phyloP scores from a whole-genome alignment of 2,888 invertebrate genomes.

The Cyclophora albipunctata region DNA sequence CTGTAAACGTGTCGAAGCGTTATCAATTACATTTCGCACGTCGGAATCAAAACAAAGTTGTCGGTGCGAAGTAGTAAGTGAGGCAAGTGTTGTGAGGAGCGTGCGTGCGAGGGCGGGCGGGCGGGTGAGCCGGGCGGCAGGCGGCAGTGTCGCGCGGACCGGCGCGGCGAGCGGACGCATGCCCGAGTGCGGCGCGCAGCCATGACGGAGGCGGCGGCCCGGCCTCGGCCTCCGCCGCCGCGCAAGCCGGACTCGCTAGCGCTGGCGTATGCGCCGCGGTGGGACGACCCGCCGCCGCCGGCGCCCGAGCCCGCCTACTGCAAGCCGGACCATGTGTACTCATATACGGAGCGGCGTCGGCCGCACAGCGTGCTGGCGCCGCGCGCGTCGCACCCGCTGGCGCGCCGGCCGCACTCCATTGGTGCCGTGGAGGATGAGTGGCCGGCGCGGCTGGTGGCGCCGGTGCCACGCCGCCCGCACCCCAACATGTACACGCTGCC shows the following conservation, averaged over 20 bases:
- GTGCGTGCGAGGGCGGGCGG: constrained; percentile 2
- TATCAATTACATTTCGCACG: background rate
- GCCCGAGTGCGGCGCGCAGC: constrained; percentile 47
- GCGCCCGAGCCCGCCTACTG: constrained; percentile 71
- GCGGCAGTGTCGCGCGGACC: constrained; percentile 47
- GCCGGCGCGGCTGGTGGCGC: constrained; percentile 67
- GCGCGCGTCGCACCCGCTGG: constrained; percentile 45
- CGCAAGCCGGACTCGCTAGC: constrained; percentile 64
- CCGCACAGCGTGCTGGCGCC: constrained; percentile 73
- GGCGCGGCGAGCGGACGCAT: constrained; percentile 57
- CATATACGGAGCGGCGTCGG: constrained; percentile 51
- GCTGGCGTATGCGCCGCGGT: constrained; percentile 51
- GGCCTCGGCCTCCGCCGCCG: constrained; percentile 70
- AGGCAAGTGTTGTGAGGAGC: background rate
- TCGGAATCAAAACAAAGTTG: background rate
- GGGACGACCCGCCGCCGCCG: constrained; percentile 70
- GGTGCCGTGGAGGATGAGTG: constrained; percentile 68
- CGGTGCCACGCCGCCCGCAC: constrained; percentile 71
- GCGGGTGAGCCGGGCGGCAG: constrained; percentile 10
- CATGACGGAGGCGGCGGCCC: constrained; percentile 68
- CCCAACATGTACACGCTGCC: constrained; percentile 72
- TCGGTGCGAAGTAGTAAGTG: background rate
- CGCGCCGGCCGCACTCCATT: constrained; percentile 78
- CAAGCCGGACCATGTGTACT: constrained; percentile 48
- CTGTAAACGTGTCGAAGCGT: no score